These are phyloP conservation scores for Coleophora flavipennella DNA, from an alignment of 2,888 invertebrate genomes.

Conservation along the genomic window DNA sequence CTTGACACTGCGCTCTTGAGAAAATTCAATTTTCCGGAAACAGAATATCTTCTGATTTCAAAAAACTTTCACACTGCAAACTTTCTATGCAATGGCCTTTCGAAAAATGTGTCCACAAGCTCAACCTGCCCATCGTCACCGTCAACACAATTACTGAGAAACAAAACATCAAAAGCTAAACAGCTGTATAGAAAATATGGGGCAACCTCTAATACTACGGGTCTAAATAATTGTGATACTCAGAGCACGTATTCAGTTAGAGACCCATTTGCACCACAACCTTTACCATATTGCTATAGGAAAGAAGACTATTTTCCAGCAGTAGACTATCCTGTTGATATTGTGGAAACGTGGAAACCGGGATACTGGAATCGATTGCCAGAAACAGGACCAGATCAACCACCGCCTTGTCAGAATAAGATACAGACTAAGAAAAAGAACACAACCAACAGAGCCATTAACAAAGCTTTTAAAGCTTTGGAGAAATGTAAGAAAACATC, in stretches of 20 bases:
- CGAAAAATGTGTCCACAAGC: too few species aligned
- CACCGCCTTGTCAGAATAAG: background rate
- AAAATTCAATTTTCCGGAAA: constrained; percentile 29
- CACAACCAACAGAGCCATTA: constrained; percentile 1
- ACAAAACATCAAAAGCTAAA: too few species aligned
- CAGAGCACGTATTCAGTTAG: too few species aligned
- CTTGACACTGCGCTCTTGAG: background rate
- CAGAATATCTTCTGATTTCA: constrained; percentile 24
- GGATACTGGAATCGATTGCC: constrained; percentile 33
- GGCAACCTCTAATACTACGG: too few species aligned
- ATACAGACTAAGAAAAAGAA: background rate
- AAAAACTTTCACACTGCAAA: background rate
- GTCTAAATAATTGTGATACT: too few species aligned
- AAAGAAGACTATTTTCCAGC: constrained; percentile 38
- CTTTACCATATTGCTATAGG: constrained; percentile 17
- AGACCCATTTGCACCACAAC: constrained; percentile 9
- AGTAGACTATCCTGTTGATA: constrained; percentile 44
- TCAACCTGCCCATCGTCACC: too few species aligned
- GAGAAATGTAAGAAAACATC: constrained; percentile 1
- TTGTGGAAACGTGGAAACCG: constrained; percentile 40
- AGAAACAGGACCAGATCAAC: background rate
- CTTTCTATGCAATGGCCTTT: too few species aligned
- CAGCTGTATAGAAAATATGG: too few species aligned
- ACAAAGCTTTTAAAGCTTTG: constrained; percentile 6
- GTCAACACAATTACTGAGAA: too few species aligned